These are phyloP conservation scores for Scomber japonicus DNA, from an alignment of 2,113 vertebrate species.

Conservation along the genomic window DNA sequence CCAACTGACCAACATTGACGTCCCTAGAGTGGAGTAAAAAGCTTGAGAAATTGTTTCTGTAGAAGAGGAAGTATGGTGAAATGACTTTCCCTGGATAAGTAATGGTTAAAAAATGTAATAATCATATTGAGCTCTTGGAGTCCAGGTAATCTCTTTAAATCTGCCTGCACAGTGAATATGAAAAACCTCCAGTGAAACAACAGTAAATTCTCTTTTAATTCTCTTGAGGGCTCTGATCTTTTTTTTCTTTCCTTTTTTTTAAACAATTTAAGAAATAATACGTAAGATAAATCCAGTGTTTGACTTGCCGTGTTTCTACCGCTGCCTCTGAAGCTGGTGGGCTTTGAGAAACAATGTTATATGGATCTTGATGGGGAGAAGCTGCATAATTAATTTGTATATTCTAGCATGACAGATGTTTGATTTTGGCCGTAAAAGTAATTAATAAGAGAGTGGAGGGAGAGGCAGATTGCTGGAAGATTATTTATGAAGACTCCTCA, in stretches of 20 bases:
- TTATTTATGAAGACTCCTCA: slow-evolving; percentile 88
- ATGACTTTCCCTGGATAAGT: slow-evolving; percentile 4
- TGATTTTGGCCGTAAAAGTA: slow-evolving; percentile 88
- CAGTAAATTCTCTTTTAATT: slow-evolving; percentile 17
- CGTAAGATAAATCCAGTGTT: rapidly evolving
- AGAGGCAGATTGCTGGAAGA: slow-evolving; percentile 87
- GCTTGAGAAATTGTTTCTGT: too few species aligned
- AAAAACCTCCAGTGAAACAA: slow-evolving; percentile 5
- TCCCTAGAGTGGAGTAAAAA: too few species aligned
- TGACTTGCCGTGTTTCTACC: background rate
- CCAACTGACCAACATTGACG: too few species aligned
- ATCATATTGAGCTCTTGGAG: slow-evolving; percentile 9
- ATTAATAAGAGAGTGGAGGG: slow-evolving; percentile 86
- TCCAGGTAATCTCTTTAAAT: slow-evolving; percentile 36
- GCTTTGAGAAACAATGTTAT: slow-evolving; percentile 62
- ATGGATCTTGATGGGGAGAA: slow-evolving; percentile 81
- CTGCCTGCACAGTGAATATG: background rate
- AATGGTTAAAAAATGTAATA: slow-evolving; percentile 19
- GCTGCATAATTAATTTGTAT: slow-evolving; percentile 89
- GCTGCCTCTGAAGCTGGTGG: slow-evolving; percentile 4
- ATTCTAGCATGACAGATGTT: slow-evolving; percentile 88
- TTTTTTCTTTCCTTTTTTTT: slow-evolving; percentile 15
- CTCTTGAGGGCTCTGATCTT: slow-evolving; percentile 10
- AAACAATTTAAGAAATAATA: slow-evolving; percentile 25
- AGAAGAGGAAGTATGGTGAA: background rate